phyloP scores from a whole-genome alignment of 2,113 vertebrate species.

The Crotalus horridus region DNA sequence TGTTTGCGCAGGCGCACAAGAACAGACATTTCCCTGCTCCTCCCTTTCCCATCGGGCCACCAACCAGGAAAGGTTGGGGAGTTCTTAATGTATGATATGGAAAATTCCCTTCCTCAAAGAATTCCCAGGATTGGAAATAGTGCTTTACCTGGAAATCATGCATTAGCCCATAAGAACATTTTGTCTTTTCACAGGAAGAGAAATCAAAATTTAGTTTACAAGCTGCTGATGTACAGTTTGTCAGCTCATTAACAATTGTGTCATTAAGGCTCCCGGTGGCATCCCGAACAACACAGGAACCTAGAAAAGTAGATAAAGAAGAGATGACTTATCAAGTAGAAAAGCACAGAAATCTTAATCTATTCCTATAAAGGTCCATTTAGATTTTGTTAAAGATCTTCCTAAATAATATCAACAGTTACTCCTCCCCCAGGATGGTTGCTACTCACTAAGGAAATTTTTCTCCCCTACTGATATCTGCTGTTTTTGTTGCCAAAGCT shows the following conservation, averaged over 20 bases:
- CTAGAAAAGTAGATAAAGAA: conserved; percentile 59
- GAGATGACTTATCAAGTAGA: neutral
- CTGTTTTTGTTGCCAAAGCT: neutral
- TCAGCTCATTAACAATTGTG: conserved; percentile 67
- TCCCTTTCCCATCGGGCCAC: too few relatives aligned
- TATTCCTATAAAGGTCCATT: neutral
- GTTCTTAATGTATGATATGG: neutral
- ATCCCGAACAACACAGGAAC: conserved; percentile 91
- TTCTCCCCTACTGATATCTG: neutral
- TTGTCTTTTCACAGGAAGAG: conserved; percentile 72
- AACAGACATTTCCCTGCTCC: too few relatives aligned
- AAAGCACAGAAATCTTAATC: neutral
- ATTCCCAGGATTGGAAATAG: neutral
- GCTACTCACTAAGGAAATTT: neutral
- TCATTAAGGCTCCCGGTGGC: conserved; percentile 80
- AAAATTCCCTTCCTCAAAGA: neutral
- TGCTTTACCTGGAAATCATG: conserved; percentile 82
- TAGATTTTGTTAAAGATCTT: neutral
- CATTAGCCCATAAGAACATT: conserved; percentile 83
- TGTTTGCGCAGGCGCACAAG: too few relatives aligned
- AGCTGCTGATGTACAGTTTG: conserved; percentile 85
- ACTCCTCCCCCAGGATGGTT: neutral
- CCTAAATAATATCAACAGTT: neutral
- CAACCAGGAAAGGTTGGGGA: too few relatives aligned
- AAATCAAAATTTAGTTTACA: conserved; percentile 89